phyloP scores from a whole-genome alignment of 2,113 vertebrate genomes.

The Cyphotilapia sp. region DNA sequence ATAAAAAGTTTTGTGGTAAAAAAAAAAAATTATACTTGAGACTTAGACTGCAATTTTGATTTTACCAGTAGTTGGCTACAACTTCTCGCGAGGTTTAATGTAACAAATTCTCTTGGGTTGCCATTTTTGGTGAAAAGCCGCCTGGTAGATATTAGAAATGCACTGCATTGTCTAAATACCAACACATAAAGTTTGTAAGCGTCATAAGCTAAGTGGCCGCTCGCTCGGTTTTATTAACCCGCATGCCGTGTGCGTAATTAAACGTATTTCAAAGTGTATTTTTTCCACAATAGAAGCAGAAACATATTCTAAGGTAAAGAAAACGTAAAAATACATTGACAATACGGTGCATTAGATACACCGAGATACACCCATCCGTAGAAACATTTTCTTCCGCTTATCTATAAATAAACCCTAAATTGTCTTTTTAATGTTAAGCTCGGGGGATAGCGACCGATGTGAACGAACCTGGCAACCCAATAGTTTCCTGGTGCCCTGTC shows the following conservation, averaged over 20 bases:
- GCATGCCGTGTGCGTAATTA: neutral
- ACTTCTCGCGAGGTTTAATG: neutral
- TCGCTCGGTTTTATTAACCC: neutral
- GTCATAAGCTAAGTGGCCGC: neutral
- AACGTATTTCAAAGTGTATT: neutral
- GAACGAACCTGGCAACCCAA: slow-evolving; percentile 24
- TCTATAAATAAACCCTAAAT: neutral
- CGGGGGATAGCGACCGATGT: neutral
- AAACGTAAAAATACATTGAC: neutral
- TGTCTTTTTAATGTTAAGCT: neutral
- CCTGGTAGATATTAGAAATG: neutral
- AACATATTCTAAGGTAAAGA: neutral
- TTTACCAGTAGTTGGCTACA: neutral
- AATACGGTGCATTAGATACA: neutral
- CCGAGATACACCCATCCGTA: neutral
- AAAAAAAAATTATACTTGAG: neutral
- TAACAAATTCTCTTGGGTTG: neutral
- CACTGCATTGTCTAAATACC: neutral
- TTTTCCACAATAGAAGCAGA: neutral
- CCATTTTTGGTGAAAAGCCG: neutral
- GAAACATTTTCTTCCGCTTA: neutral
- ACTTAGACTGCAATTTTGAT: neutral
- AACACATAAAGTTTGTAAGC: neutral
- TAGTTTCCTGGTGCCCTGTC: neutral
- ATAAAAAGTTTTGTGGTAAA: neutral